Conservation (phyloP, 1,140 invertebrate genomes). For the Nixonia krombeini region DNA sequence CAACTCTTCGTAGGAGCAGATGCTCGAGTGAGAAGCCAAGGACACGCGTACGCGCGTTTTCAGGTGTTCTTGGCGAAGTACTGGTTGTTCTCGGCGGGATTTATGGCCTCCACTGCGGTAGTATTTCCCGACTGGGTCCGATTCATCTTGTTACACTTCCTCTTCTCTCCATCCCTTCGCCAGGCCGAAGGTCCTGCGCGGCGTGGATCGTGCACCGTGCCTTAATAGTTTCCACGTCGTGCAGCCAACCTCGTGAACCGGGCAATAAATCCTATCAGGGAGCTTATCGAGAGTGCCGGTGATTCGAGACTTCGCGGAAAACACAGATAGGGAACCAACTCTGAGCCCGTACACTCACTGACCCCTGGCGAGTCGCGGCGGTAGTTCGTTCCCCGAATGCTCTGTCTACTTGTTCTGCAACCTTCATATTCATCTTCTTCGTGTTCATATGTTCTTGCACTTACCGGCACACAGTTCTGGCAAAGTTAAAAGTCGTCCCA, state of each 20-base stretch:
- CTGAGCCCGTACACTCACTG: constrained; percentile 56
- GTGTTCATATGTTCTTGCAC: neutral
- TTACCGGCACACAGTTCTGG: no score
- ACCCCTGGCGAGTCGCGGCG: constrained; percentile 45
- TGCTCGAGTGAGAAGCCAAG: constrained; percentile 46
- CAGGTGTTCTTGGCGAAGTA: constrained; percentile 42
- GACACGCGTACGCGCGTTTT: constrained; percentile 54
- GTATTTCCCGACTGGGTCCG: constrained; percentile 39
- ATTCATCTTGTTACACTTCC: constrained; percentile 40
- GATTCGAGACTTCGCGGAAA: constrained; percentile 27
- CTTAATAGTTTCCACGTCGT: constrained; percentile 61
- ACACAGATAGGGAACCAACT: constrained; percentile 38
- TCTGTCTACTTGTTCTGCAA: neutral
- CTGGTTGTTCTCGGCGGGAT: constrained; percentile 39
- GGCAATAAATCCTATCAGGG: constrained; percentile 59
- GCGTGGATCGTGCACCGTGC: constrained; percentile 46
- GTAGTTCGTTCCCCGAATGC: neutral
- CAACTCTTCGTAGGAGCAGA: constrained; percentile 37
- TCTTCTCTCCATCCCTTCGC: constrained; percentile 36
- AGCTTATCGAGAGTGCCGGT: constrained; percentile 46
- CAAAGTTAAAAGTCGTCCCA: no score
- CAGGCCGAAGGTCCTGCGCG: constrained; percentile 18
- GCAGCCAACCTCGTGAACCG: constrained; percentile 51
- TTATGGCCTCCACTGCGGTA: constrained; percentile 35
- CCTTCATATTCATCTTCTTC: neutral